Base-by-base conservation (phyloP, 2,888 invertebrate species). In the Polyommatus iphigenia region DNA sequence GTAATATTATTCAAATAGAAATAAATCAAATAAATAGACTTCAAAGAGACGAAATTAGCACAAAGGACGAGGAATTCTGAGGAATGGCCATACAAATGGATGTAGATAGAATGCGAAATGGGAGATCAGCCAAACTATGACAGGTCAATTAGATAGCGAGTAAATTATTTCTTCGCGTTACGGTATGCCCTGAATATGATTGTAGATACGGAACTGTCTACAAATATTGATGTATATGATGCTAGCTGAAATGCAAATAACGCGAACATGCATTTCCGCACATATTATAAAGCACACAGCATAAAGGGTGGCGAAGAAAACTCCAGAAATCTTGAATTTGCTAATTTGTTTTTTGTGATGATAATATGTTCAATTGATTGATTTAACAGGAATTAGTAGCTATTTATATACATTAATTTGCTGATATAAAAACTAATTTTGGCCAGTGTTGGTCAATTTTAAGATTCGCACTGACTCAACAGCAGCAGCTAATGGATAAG, bases 1-100 rank as follows among this genome's bases (percentile, higher is more conserved):
- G 32, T 71, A 77, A 29, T 77, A 50, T 24, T 77, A 71, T 78
- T 59, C 72, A 73, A 59, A 72, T n/a, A 7, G 73, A 78, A n/a
- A 78, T 59, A 78, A 29, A 78, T 59, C 24, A 41, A 59, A 72
- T 57, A 46, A 75, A 75, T 59, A 59, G 59, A 73, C 62, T 54
- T 57, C 24, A 32, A 20, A 59, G 46, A 73, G 59, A 73, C 62
- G 41, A 54, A 75, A 54, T 75, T 75, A 54, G 75, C 29, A 29
- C 29, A 75, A 75, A 54, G 32, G 29, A 67, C 15, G 54, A 54
- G 75, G 50, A 73, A 50, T 54, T 41, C 24, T 54, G 75, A 46
- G 29, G 75, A 75, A 73, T 73, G 50, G 73, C 18, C 13, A 54
- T 29, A 32, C 75, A 75, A 75, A 72, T 72, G 20, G 41, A 41